These are phyloP conservation scores for Choreutis nemorana DNA, from an alignment of 2,888 invertebrate genomes.

Conservation along the genomic window DNA sequence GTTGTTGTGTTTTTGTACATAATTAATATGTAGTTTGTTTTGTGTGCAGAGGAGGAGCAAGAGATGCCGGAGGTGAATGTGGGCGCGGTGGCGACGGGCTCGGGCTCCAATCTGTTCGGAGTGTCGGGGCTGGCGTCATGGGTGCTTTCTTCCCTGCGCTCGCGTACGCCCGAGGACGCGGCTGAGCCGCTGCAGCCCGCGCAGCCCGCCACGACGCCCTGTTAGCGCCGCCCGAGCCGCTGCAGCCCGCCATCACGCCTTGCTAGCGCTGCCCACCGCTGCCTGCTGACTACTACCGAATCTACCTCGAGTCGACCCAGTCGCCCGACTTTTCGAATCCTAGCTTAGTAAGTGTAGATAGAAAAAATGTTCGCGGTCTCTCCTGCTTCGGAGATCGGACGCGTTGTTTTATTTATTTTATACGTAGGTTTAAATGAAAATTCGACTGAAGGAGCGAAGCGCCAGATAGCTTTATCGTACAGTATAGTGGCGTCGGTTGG, in stretches of 20 bases:
- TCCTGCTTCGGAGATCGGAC: constrained; percentile 9
- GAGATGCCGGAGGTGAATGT: constrained; percentile 50
- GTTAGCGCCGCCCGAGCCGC: constrained; percentile 46
- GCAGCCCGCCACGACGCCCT: constrained; percentile 40
- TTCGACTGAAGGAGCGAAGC: too few species aligned
- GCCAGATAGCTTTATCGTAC: too few species aligned
- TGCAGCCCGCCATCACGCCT: constrained; percentile 14
- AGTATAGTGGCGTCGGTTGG: too few species aligned
- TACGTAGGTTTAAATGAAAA: constrained; percentile 6
- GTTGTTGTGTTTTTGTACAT: too few species aligned
- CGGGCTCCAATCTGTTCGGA: constrained; percentile 58
- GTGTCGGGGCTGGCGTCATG: constrained; percentile 59
- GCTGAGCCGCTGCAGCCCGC: constrained; percentile 39
- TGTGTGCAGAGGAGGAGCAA: constrained; percentile 43
- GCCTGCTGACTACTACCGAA: constrained; percentile 10
- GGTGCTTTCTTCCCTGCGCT: constrained; percentile 53
- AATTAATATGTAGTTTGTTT: too few species aligned
- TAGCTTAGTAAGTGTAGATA: constrained; percentile 53
- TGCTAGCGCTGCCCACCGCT: constrained; percentile 2
- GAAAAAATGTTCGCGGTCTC: too few species aligned
- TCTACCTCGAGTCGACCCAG: constrained; percentile 14
- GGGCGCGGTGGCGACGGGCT: constrained; percentile 55
- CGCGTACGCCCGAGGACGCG: constrained; percentile 9
- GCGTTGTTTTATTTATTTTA: constrained; percentile 9
- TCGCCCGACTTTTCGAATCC: constrained; percentile 44